Evolutionary conservation across 2,113 vertebrate genomes (phyloP).

Genomic region (Oxygymnocypris stewartii): DNA sequence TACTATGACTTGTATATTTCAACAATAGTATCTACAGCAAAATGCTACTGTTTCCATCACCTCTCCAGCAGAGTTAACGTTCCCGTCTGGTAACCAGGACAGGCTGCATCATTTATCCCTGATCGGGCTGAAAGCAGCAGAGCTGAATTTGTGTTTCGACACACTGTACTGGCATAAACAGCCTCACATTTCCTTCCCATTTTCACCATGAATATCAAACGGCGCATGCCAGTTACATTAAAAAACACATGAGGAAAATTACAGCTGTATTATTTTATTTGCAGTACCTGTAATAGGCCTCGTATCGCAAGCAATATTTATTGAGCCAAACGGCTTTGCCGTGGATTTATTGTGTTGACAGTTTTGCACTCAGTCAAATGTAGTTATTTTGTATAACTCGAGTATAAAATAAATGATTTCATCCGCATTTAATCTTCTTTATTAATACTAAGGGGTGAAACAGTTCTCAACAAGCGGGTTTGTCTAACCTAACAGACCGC

Average conservation of each 20-base stretch:
- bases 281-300: slow-evolving; percentile 74
- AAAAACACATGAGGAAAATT: slow-evolving; percentile 66
- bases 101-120: slow-evolving; percentile 69
- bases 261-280: slow-evolving; percentile 75
- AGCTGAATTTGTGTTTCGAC: slow-evolving; percentile 59
- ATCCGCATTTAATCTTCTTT: neutral
- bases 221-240: slow-evolving; percentile 45
- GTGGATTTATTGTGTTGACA: slow-evolving; percentile 66
- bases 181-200: slow-evolving; percentile 60
- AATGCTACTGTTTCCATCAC: slow-evolving; percentile 15
- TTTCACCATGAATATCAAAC: slow-evolving; percentile 71
- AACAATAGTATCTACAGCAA: slow-evolving; percentile 12
- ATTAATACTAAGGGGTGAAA: neutral
- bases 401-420: slow-evolving; percentile 43
- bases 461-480: neutral
- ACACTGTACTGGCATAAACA: slow-evolving; percentile 59
- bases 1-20: neutral
- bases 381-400: slow-evolving; percentile 64
- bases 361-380: slow-evolving; percentile 59
- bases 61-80: slow-evolving; percentile 44
- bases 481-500: neutral
- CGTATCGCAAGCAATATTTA: slow-evolving; percentile 67
- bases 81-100: slow-evolving; percentile 50
- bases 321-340: slow-evolving; percentile 58
- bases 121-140: slow-evolving; percentile 63